phyloP scores from a whole-genome alignment of 2,113 vertebrate genomes.

The Crotophaga sulcirostris region DNA sequence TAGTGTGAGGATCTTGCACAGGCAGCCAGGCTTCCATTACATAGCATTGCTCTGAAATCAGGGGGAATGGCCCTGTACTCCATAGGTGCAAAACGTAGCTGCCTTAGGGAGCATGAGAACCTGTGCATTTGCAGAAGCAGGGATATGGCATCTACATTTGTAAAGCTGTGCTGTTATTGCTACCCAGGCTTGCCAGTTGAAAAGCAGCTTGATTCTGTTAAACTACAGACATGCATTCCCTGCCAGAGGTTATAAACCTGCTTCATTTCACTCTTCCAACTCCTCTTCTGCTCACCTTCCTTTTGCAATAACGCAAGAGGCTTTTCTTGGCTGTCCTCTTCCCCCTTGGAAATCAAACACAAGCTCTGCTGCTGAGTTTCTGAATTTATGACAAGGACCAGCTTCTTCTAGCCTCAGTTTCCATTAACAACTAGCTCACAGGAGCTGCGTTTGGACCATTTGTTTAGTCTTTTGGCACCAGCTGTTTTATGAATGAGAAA shows the following conservation, averaged over 20 bases:
- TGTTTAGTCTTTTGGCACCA: slow-evolving; percentile 14
- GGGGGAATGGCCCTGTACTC: neutral
- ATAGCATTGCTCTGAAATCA: neutral
- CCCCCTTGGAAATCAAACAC: neutral
- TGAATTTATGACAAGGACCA: slow-evolving; percentile 5
- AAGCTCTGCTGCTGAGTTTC: neutral
- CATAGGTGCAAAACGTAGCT: neutral
- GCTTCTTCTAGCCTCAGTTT: slow-evolving; percentile 26
- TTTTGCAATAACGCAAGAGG: neutral
- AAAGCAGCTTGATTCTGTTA: neutral
- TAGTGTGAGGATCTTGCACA: neutral
- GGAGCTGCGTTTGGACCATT: neutral
- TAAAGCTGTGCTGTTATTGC: neutral
- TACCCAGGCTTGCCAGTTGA: neutral
- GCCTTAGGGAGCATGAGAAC: neutral
- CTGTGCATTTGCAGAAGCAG: neutral
- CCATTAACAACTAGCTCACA: neutral
- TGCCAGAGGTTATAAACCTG: neutral
- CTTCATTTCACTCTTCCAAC: neutral
- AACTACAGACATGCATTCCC: neutral
- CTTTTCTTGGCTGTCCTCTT: slow-evolving; percentile 16
- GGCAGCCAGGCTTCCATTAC: neutral
- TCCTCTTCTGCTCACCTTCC: neutral
- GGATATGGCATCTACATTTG: neutral
- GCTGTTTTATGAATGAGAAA: slow-evolving; percentile 22